Conservation (phyloP, 2,113 vertebrate species). For the Albula glossodonta region DNA sequence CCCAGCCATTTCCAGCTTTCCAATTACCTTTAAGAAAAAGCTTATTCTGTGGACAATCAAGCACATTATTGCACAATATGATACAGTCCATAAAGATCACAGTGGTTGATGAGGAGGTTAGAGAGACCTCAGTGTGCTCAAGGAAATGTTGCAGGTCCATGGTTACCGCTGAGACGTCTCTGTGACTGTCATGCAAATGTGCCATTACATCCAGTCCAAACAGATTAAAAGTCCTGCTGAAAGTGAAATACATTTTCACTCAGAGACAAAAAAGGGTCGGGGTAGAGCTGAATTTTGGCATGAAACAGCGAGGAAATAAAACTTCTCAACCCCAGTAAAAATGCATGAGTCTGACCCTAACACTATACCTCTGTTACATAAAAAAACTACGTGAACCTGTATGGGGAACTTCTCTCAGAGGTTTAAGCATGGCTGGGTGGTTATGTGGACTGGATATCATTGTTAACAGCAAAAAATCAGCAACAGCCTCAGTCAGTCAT, state of each 20-base stretch:
- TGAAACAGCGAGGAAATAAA: too few species aligned
- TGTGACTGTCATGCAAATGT: slow-evolving; percentile 71
- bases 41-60: slow-evolving; percentile 99
- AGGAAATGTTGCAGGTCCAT: slow-evolving; percentile 86
- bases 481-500: too few species aligned
- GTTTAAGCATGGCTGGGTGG: too few species aligned
- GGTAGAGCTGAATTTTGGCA: background rate
- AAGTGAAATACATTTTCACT: slow-evolving; percentile 64
- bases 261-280: background rate
- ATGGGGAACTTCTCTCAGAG: too few species aligned
- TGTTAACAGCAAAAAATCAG: too few species aligned
- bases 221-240: slow-evolving; percentile 69
- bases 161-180: slow-evolving; percentile 83
- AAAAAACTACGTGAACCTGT: too few species aligned
- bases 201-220: slow-evolving; percentile 73
- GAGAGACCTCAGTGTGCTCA: slow-evolving; percentile 99
- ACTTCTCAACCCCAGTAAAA: too few species aligned
- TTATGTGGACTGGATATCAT: too few species aligned
- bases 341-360: too few species aligned
- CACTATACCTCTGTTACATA: too few species aligned
- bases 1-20: slow-evolving; percentile 98
- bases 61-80: slow-evolving; percentile 99
- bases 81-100: slow-evolving; percentile 99
- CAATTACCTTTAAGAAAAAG: slow-evolving; percentile 99
- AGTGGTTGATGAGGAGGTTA: slow-evolving; percentile 98